A percentile compares a stretch with the other conserved stretches of the same genome.
Evolutionary conservation across 2,888 invertebrate species (phyloP).

Genomic region (Tenthredo notha): DNA sequence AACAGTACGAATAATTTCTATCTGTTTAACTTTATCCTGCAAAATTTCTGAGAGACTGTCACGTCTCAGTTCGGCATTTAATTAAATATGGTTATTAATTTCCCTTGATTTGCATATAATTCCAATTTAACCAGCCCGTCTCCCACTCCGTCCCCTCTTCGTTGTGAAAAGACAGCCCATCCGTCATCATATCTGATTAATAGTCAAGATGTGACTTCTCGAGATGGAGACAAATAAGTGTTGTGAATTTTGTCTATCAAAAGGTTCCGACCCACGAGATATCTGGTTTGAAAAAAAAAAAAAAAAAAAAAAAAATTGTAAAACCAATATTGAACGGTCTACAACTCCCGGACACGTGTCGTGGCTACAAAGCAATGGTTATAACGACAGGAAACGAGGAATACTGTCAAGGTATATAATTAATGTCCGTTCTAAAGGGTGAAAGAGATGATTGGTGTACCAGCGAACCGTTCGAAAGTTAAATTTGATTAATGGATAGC

Average conservation of each 20-base stretch:
- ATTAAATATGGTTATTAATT: slow-evolving; percentile 54
- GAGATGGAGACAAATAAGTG: not conserved
- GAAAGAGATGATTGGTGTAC: not conserved
- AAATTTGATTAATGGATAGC: slow-evolving; percentile 42
- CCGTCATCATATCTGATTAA: slow-evolving; percentile 42
- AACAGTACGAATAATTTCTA: not conserved
- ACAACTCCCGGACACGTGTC: slow-evolving; percentile 26
- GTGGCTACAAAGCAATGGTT: not conserved
- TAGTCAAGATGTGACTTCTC: slow-evolving; percentile 22
- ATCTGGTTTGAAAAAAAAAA: not conserved
- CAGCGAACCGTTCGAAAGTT: slow-evolving; percentile 32
- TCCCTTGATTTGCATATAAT: slow-evolving; percentile 53
- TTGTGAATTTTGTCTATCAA: slow-evolving; percentile 12
- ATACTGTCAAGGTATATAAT: slow-evolving; percentile 33
- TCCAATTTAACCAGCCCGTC: slow-evolving; percentile 44
- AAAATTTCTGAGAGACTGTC: not conserved
- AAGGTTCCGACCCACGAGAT: not conserved
- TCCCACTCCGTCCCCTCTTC: slow-evolving; percentile 23
- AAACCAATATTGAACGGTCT: not conserved
- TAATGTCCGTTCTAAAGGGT: slow-evolving; percentile 7
- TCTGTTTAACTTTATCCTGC: not conserved
- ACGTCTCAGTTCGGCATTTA: slow-evolving; percentile 37
- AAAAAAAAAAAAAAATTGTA: not conserved
- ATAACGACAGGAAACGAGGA: not conserved
- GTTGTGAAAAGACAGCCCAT: not conserved